Conservation (phyloP, 2,797 vertebrate genomes). For the Danio choprae region DNA sequence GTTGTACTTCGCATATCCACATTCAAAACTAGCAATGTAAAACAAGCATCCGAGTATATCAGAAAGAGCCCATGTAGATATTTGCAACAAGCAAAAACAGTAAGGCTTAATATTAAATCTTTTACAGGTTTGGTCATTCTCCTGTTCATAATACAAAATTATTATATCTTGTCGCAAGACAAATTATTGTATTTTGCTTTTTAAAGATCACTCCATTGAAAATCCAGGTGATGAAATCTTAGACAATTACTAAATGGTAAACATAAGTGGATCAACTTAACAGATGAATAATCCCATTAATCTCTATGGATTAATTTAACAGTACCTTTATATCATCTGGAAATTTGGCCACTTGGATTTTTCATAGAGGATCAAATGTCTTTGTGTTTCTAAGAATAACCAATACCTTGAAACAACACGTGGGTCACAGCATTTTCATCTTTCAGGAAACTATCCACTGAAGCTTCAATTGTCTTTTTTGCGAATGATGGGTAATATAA, state of each 20-base stretch:
- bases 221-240: too few relatives aligned
- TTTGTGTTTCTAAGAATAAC: background rate
- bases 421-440: background rate
- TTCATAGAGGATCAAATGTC: background rate
- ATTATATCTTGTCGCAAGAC: too few relatives aligned
- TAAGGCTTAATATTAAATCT: constrained; percentile 5
- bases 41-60: background rate
- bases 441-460: background rate
- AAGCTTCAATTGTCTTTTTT: background rate
- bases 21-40: constrained; percentile 17
- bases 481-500: background rate
- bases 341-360: background rate
- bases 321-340: background rate
- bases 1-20: background rate
- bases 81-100: constrained; percentile 8
- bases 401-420: background rate
- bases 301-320: background rate
- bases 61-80: background rate
- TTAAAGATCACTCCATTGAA: too few relatives aligned
- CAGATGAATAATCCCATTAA: background rate
- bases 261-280: background rate
- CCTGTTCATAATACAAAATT: too few relatives aligned
- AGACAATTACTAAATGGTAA: too few relatives aligned
- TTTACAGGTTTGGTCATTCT: constrained; percentile 28
- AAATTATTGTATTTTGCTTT: too few relatives aligned